Conservation (phyloP, 1,140 invertebrate species). For the Heterodera schachtii region DNA sequence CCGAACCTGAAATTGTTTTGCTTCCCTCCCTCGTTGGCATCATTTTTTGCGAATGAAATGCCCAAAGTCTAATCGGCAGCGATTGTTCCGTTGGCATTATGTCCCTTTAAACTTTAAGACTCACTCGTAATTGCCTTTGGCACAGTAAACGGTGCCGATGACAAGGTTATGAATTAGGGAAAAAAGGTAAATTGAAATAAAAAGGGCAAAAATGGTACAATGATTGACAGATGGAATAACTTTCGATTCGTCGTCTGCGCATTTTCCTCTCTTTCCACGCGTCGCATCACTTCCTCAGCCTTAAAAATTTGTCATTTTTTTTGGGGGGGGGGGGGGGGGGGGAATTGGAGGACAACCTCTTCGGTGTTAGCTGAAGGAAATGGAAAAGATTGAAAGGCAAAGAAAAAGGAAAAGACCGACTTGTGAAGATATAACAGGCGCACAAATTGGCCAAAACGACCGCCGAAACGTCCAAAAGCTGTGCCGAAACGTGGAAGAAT, state of each 20-base stretch:
- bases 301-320: conserved; percentile 11
- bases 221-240: conserved; percentile 93
- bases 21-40: too few species aligned
- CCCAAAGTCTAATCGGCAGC: too few species aligned
- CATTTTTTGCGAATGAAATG: too few species aligned
- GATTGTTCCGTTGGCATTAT: neutral
- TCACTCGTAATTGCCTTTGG: conserved; percentile 90
- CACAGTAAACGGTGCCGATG: conserved; percentile 94
- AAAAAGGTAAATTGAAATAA: neutral
- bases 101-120: neutral
- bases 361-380: conserved; percentile 79
- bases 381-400: neutral
- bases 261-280: conserved; percentile 97
- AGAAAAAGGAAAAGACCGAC: neutral
- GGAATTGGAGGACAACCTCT: conserved; percentile 68
- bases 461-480: conserved; percentile 89
- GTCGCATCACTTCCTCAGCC: conserved; percentile 96
- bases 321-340: too few species aligned
- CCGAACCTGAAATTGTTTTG: conserved; percentile 74
- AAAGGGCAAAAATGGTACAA: conserved; percentile 66
- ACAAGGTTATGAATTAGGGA: conserved; percentile 79
- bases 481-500: conserved; percentile 63
- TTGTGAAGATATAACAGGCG: conserved; percentile 98
- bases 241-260: conserved; percentile 85
- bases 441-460: conserved; percentile 96